Evolutionary conservation across 2,113 vertebrate species (phyloP).

Genomic region (Gopherus flavomarginatus): DNA sequence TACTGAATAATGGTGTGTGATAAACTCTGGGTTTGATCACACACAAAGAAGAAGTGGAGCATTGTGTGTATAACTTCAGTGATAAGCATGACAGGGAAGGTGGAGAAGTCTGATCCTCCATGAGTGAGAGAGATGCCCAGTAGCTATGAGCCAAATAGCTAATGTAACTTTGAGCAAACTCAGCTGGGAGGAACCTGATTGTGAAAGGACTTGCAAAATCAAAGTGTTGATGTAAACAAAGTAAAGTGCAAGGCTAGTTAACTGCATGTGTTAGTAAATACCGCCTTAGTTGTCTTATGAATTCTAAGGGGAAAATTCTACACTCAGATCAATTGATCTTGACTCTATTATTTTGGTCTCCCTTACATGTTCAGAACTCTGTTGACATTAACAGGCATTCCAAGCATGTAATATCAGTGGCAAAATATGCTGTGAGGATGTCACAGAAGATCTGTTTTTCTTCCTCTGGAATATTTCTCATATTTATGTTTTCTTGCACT

Average conservation of each 20-base stretch:
- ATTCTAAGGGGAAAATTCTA: neutral
- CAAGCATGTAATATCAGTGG: rapidly evolving
- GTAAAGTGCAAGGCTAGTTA: neutral
- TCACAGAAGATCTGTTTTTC: neutral
- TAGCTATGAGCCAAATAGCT: no score
- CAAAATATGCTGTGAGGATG: neutral
- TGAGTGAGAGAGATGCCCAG: neutral
- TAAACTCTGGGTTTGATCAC: neutral
- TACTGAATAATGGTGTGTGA: neutral
- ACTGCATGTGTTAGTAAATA: neutral
- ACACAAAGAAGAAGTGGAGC: neutral
- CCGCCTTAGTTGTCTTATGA: neutral
- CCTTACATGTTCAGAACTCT: neutral
- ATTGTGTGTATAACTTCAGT: neutral
- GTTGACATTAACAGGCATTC: neutral
- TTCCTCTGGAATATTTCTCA: neutral
- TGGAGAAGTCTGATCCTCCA: neutral
- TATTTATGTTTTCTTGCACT: neutral
- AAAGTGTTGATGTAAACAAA: neutral
- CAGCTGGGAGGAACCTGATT: neutral
- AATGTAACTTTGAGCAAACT: neutral
- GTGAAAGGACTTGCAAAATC: neutral
- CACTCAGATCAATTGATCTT: neutral
- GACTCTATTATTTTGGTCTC: no score
- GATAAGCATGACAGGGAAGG: neutral